Evolutionary conservation across 2,113 vertebrate species (phyloP).

Genomic region (Ctenodactylus gundi): DNA sequence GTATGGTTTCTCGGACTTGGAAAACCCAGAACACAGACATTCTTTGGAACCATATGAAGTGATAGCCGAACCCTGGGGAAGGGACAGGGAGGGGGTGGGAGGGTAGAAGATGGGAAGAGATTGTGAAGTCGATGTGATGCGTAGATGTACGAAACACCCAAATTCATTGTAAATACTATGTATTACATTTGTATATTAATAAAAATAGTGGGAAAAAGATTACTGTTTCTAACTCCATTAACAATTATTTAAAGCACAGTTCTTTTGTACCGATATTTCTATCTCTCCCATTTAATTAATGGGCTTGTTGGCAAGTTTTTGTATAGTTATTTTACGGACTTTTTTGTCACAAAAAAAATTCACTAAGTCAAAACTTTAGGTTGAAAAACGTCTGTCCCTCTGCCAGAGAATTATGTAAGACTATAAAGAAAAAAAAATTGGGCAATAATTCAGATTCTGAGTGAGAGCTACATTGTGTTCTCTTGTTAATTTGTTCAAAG

Average conservation of each 20-base stretch:
- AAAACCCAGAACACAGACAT: too few species aligned
- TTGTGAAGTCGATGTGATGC: too few species aligned
- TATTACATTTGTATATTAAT: too few species aligned
- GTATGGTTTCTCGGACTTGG: too few species aligned
- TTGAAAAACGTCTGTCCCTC: background rate
- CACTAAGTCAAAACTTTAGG: background rate
- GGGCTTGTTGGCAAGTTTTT: background rate
- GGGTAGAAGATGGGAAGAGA: too few species aligned
- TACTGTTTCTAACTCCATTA: background rate
- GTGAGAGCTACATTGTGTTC: background rate
- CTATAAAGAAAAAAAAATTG: background rate
- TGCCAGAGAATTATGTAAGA: background rate
- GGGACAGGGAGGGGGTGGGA: too few species aligned
- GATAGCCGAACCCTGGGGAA: too few species aligned
- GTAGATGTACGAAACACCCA: too few species aligned
- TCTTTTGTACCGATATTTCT: background rate
- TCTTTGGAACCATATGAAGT: too few species aligned
- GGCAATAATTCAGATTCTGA: background rate
- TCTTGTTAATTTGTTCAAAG: background rate
- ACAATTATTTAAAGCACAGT: background rate
- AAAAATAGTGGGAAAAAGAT: too few species aligned
- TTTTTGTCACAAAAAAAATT: background rate
- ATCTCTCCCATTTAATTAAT: background rate
- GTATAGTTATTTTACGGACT: too few species aligned
- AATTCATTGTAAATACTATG: too few species aligned